These are phyloP conservation scores for Characodon lateralis DNA, from an alignment of 2,797 vertebrate species.

Conservation along the genomic window DNA sequence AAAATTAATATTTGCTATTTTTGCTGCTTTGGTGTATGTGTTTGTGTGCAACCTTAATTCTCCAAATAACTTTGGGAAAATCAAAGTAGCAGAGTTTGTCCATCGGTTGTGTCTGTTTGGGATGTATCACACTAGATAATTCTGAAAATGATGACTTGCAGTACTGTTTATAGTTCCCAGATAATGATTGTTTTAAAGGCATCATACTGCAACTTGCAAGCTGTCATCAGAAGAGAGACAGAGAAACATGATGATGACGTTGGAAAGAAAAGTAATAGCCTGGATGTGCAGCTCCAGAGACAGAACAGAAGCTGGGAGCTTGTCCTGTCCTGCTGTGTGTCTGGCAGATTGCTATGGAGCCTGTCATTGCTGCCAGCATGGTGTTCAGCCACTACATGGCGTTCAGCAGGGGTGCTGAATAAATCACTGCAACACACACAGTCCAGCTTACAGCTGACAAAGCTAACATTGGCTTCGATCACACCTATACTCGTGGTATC, in stretches of 20 bases:
- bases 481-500: constrained; percentile 35
- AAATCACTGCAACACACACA: constrained; percentile 79
- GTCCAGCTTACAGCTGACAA: constrained; percentile 59
- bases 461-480: constrained; percentile 64
- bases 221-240: constrained; percentile 18
- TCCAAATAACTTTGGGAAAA: not conserved
- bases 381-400: constrained; percentile 77
- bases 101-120: not conserved
- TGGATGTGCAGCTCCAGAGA: constrained; percentile 65
- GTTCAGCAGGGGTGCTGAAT: constrained; percentile 75
- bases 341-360: constrained; percentile 80
- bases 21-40: not conserved
- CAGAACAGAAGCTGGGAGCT: constrained; percentile 73
- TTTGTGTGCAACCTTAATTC: not conserved
- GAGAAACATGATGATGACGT: constrained; percentile 48
- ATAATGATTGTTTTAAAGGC: not conserved
- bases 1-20: not conserved
- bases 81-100: not conserved
- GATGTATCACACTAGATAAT: not conserved
- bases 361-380: constrained; percentile 76
- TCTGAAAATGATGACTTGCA: not conserved
- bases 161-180: not conserved
- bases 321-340: constrained; percentile 78
- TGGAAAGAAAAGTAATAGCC: constrained; percentile 54
- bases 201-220: constrained; percentile 8